Base-by-base conservation (phyloP, 2,113 vertebrate species). In the Anolis sagrei region DNA sequence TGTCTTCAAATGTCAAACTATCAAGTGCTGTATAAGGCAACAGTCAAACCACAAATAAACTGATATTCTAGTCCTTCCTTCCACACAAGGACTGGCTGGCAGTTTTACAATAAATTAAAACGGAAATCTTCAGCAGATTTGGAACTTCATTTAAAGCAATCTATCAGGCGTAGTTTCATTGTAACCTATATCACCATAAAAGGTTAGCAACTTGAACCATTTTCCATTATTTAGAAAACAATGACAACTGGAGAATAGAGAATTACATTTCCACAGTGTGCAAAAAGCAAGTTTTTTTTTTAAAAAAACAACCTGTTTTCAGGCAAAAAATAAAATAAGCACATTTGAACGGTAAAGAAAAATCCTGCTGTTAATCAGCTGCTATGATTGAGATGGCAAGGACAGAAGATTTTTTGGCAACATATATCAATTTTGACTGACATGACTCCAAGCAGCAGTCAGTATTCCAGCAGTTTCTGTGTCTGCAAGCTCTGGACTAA, bases 291-390 rank as follows among this genome's bases (percentile, higher is more conserved):
- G 25, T 6, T 9, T n/a, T n/a, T n/a, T 64, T 84, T 49, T 83
- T 68, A 61, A 16, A 76, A 77, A 48, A 25, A 72, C 73, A 16
- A 64, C 64, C 25, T 49, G 19, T 54, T 73, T 62, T 72, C 9
- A 64, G 69, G 39, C 13, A n/a, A 78, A 74, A 81, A 62, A 64
- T 74, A 81, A 74, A 82, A 81, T 13, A 74, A 27, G 54, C 78
- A 82, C 72, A 44, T 27, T 25, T 64, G 39, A 82, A 21, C 75
- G 74, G 32, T 54, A 34, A 76, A 54, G 29, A 58, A 34, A 70
- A 44, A 82, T 36, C n/a, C 23, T 81, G n/a, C 39, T 74, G 54
- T 18, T 78, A 73, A 82, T 78, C 75, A 85, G 66, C 76, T 82
- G 27, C 34, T 82, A 72, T 29, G 66, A 39, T 44, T 27, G 21